A percentile compares a stretch with the other conserved stretches of the same genome.
Conservation (phyloP, 2,888 invertebrate species). For the Tetragnatha montana region DNA sequence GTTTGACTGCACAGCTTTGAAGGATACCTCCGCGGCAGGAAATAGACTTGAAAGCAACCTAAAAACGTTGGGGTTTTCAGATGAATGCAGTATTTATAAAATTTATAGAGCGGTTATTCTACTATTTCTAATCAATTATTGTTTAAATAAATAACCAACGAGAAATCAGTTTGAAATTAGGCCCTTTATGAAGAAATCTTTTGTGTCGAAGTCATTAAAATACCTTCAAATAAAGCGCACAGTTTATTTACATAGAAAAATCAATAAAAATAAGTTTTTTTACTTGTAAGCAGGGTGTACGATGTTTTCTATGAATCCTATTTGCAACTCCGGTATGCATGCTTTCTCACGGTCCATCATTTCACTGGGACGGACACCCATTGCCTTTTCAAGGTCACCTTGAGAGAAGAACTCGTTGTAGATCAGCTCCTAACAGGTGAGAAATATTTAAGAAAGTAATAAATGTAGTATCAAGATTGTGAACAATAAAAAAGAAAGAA, state of each 20-base stretch:
- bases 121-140: no score
- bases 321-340: conserved; percentile 87
- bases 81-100: background rate
- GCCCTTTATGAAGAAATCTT: no score
- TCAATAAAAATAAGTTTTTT: no score
- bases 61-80: background rate
- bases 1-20: conserved; percentile 79
- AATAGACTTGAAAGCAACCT: conserved; percentile 80
- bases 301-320: conserved; percentile 82
- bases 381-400: conserved; percentile 88
- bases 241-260: no score
- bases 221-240: no score
- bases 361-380: conserved; percentile 83
- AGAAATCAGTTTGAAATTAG: no score
- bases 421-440: conserved; percentile 81
- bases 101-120: no score
- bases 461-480: no score
- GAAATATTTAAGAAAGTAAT: background rate
- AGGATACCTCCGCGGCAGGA: conserved; percentile 78
- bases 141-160: no score
- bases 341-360: conserved; percentile 90
- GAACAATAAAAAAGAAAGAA: no score
- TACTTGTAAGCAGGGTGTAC: conserved; percentile 80
- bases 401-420: conserved; percentile 91
- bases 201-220: no score